phyloP scores from a whole-genome alignment of 2,113 vertebrate species.

The Leptocoma aspasia region DNA sequence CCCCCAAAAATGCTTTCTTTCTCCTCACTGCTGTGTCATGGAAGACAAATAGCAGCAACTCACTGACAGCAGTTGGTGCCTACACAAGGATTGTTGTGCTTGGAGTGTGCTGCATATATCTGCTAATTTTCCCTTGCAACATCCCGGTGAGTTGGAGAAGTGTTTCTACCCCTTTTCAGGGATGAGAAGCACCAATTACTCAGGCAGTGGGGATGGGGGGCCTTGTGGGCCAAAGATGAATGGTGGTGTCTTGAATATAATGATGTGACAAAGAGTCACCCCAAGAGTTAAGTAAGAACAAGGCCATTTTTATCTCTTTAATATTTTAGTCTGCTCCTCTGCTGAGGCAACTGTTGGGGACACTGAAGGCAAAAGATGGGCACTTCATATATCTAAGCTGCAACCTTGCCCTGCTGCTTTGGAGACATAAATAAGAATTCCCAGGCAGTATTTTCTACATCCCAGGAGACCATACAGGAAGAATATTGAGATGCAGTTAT shows the following conservation, averaged over 20 bases:
- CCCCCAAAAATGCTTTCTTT: background rate
- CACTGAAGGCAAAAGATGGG: background rate
- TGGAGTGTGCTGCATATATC: accelerated
- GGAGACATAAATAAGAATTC: conserved; percentile 5
- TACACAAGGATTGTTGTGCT: background rate
- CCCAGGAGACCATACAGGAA: background rate
- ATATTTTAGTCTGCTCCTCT: background rate
- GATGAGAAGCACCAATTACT: background rate
- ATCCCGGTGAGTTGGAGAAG: background rate
- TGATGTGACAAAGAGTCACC: background rate
- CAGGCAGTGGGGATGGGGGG: accelerated
- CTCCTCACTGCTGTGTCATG: background rate
- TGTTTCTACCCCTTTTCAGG: background rate
- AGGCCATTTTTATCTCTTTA: background rate
- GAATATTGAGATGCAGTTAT: conserved; percentile 11
- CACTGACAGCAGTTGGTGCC: background rate
- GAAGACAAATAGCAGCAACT: background rate
- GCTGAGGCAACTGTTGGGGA: background rate
- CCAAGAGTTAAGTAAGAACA: background rate
- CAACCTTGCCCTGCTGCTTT: background rate
- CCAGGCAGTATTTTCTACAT: background rate
- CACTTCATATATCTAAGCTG: background rate
- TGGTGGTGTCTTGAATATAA: background rate
- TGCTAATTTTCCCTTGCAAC: background rate
- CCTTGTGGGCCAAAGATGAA: background rate